Conservation (phyloP, 2,797 vertebrate genomes). For the Paramormyrops hopkinsi region DNA sequence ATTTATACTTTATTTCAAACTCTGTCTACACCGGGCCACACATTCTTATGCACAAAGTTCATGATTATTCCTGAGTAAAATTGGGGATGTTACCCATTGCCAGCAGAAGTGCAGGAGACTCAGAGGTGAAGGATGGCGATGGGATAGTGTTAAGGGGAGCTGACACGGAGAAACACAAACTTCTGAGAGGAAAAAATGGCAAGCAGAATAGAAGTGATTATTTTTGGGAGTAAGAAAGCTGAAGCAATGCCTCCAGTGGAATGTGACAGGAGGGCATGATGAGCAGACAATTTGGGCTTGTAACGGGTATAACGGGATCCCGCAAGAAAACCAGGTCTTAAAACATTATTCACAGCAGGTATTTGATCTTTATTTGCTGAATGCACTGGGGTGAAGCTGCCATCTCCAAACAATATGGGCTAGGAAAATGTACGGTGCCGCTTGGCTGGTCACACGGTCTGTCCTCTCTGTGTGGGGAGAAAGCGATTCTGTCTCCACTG, state of each 20-base stretch:
- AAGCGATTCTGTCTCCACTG: slow-evolving; percentile 38
- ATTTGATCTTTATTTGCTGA: slow-evolving; percentile 64
- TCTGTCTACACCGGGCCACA: not conserved
- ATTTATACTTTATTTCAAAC: not conserved
- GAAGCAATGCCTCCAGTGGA: slow-evolving; percentile 49
- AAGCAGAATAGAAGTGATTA: slow-evolving; percentile 11
- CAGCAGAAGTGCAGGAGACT: not conserved
- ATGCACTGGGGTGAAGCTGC: slow-evolving; percentile 60
- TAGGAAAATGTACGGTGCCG: slow-evolving; percentile 54
- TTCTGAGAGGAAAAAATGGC: not conserved
- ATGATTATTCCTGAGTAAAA: not conserved
- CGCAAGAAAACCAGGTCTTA: slow-evolving; percentile 56
- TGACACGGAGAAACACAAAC: not conserved
- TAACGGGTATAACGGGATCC: slow-evolving; percentile 63
- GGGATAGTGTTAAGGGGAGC: not conserved
- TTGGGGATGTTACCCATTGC: not conserved
- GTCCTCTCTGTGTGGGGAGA: slow-evolving; percentile 53
- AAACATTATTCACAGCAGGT: slow-evolving; percentile 63
- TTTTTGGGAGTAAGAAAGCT: slow-evolving; percentile 4
- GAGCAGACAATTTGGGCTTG: slow-evolving; percentile 56
- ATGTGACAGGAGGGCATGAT: slow-evolving; percentile 55
- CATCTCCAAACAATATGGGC: slow-evolving; percentile 60
- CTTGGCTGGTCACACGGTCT: slow-evolving; percentile 52
- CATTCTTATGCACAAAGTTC: not conserved
- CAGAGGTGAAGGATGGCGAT: not conserved